phyloP scores from a whole-genome alignment of 2,113 vertebrate species.

The Procapra przewalskii region DNA sequence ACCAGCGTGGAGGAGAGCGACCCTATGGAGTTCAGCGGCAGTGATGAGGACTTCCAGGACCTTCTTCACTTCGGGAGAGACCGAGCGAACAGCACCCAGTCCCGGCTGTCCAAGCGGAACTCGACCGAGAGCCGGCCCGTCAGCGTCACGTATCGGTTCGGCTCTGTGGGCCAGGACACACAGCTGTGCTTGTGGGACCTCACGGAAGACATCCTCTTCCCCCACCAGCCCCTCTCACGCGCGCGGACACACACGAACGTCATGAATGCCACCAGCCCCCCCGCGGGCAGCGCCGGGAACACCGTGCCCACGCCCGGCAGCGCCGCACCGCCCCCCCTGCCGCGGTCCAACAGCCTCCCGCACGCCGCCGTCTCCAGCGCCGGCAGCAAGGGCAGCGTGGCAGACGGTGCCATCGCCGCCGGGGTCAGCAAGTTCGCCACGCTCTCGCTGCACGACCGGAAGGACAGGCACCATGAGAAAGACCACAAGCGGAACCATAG shows the following conservation, averaged over 20 bases:
- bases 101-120: slow-evolving; percentile 95
- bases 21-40: slow-evolving; percentile 95
- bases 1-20: slow-evolving; percentile 96
- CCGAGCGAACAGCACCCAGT: slow-evolving; percentile 94
- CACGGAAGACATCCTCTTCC: slow-evolving; percentile 98
- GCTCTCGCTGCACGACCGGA: slow-evolving; percentile 95
- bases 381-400: slow-evolving; percentile 90
- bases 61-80: slow-evolving; percentile 91
- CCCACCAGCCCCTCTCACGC: slow-evolving; percentile 95
- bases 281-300: slow-evolving; percentile 85
- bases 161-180: slow-evolving; percentile 98
- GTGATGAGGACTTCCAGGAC: slow-evolving; percentile 97
- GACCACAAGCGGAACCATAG: slow-evolving; percentile 99
- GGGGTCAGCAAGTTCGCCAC: slow-evolving; percentile 98
- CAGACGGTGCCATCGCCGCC: slow-evolving; percentile 91
- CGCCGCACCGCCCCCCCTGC: slow-evolving; percentile 89
- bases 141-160: slow-evolving; percentile 96
- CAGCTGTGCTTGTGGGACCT: slow-evolving; percentile 99
- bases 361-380: slow-evolving; percentile 90
- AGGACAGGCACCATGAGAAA: slow-evolving; percentile 95
- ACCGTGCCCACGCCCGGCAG: slow-evolving; percentile 86
- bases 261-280: slow-evolving; percentile 94
- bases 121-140: slow-evolving; percentile 96
- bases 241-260: slow-evolving; percentile 99
- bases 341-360: slow-evolving; percentile 97